Evolutionary conservation across 2,888 invertebrate genomes (phyloP).

Genomic region (Gymnosoma rotundatum): DNA sequence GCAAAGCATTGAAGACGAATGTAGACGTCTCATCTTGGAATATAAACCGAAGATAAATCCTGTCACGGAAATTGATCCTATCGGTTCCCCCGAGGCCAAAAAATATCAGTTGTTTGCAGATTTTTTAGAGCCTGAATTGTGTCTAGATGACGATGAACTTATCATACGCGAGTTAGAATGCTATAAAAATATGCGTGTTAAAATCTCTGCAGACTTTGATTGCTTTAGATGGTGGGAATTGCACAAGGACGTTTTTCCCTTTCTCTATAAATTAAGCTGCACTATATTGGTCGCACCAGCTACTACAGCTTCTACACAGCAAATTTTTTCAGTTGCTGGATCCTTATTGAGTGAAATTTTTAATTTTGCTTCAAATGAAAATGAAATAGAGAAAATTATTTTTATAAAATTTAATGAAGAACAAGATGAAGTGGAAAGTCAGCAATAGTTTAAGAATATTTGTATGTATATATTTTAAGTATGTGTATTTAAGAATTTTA

Average conservation of each 20-base stretch:
- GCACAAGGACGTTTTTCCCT: slow-evolving; percentile 16
- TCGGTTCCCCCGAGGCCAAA: background rate
- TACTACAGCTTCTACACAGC: background rate
- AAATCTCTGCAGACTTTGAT: background rate
- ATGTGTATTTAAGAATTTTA: too few species aligned
- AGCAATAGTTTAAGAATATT: background rate
- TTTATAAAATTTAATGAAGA: slow-evolving; percentile 15
- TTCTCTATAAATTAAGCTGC: slow-evolving; percentile 11
- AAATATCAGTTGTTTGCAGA: background rate
- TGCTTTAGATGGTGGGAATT: slow-evolving; percentile 29
- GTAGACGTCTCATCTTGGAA: background rate
- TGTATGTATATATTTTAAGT: too few species aligned
- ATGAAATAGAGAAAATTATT: slow-evolving; percentile 2
- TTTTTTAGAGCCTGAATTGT: background rate
- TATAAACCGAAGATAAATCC: background rate
- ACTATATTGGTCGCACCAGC: slow-evolving; percentile 14
- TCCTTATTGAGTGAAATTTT: background rate
- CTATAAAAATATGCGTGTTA: slow-evolving; percentile 10
- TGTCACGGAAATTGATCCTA: background rate
- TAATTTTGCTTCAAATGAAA: background rate
- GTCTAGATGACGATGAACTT: background rate
- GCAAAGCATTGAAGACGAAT: slow-evolving; percentile 5
- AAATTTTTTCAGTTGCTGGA: background rate
- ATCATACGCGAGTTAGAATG: slow-evolving; percentile 1
- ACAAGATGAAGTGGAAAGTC: slow-evolving; percentile 8